phyloP scores from a whole-genome alignment of 35 echinoderm and acorn worm species.

The Eucidaris tribuloides region DNA sequence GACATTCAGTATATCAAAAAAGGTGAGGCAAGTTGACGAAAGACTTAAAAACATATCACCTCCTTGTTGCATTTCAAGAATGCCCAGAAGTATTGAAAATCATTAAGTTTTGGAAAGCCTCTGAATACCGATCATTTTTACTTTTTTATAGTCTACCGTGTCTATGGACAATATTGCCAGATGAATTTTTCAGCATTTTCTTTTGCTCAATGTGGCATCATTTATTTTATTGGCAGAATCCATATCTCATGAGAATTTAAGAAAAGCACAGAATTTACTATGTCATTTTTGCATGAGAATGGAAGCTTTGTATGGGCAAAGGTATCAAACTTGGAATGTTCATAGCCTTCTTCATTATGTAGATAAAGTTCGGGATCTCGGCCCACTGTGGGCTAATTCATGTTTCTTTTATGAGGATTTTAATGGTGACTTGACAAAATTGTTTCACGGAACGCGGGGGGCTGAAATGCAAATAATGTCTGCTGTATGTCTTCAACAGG shows the following conservation, averaged over 20 bases:
- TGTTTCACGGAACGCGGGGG: background rate
- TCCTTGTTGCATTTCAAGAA: background rate
- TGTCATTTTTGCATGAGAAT: slow-evolving; percentile 5
- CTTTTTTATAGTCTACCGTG: slow-evolving; percentile 1
- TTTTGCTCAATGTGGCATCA: background rate
- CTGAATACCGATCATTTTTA: slow-evolving; percentile 19
- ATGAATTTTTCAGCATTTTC: slow-evolving; percentile 9
- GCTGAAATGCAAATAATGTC: background rate
- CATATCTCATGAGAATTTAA: background rate
- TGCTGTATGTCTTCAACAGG: background rate
- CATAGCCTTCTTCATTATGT: background rate
- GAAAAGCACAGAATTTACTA: background rate
- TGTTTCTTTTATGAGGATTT: slow-evolving; percentile 30
- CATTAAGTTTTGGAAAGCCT: slow-evolving; percentile 8
- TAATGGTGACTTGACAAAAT: background rate
- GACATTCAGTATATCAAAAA: background rate
- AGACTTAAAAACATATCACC: background rate
- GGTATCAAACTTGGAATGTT: slow-evolving; percentile 9
- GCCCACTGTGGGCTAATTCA: background rate
- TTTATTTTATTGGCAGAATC: background rate
- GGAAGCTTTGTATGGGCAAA: background rate
- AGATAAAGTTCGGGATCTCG: background rate
- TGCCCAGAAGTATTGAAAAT: background rate
- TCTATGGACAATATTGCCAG: background rate
- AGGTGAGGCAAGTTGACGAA: background rate